Conservation (phyloP, 1,140 invertebrate genomes). For the Lysiphlebus fabarum region DNA sequence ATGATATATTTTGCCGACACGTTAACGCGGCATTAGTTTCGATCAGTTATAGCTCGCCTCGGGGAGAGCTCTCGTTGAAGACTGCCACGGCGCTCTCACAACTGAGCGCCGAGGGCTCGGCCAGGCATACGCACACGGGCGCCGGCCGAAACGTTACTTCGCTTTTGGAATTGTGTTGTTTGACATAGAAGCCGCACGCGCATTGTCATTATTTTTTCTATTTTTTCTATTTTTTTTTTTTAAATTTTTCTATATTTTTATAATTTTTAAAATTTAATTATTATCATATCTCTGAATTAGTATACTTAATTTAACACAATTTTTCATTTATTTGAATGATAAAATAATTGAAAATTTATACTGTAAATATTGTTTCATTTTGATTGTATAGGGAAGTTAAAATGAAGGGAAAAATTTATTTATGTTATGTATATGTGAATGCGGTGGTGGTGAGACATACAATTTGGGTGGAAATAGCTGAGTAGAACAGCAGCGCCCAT, state of each 20-base stretch:
- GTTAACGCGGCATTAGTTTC: conserved; percentile 26
- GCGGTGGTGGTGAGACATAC: conserved; percentile 10
- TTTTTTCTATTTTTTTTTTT: too few species aligned
- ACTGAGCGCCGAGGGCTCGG: conserved; percentile 27
- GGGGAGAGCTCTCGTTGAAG: conserved; percentile 29
- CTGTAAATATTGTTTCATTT: too few species aligned
- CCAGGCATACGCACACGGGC: conserved; percentile 25
- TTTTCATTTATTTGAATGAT: too few species aligned
- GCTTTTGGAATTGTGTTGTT: too few species aligned
- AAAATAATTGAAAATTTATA: too few species aligned
- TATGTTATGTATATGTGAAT: too few species aligned
- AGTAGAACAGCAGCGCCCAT: conserved; percentile 20
- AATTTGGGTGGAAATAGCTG: conserved; percentile 6
- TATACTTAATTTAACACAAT: too few species aligned
- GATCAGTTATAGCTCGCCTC: conserved; percentile 20
- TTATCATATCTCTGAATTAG: too few species aligned
- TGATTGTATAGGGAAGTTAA: too few species aligned
- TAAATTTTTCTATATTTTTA: too few species aligned
- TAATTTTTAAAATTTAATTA: too few species aligned
- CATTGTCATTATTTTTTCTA: conserved; percentile 4
- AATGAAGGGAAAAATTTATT: too few species aligned
- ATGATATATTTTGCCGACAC: conserved; percentile 12
- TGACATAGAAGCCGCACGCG: conserved; percentile 16
- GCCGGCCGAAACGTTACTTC: conserved; percentile 14
- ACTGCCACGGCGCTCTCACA: conserved; percentile 30